A percentile compares a stretch with the other conserved stretches of the same genome.
phyloP scores from a whole-genome alignment of 1,140 invertebrate genomes.

The Hyles euphorbiae region DNA sequence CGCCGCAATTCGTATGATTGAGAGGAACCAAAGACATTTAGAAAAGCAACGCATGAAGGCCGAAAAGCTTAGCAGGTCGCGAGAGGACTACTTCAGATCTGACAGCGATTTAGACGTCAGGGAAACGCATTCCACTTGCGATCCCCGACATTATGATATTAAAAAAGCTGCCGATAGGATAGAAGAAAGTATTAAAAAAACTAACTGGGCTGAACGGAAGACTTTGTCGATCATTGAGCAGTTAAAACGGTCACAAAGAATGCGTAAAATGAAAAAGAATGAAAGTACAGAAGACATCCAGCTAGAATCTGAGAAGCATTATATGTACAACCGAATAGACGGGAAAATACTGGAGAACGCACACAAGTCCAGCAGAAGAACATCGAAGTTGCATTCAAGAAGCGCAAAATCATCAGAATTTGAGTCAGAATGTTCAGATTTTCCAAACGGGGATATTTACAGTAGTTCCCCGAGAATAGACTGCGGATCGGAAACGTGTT shows the following conservation, averaged over 20 bases:
- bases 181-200: constrained; percentile 69
- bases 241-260: constrained; percentile 58
- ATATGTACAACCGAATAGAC: constrained; percentile 68
- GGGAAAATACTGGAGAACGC: constrained; percentile 72
- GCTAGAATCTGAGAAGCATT: constrained; percentile 54
- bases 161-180: constrained; percentile 59
- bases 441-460: constrained; percentile 58
- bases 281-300: constrained; percentile 61
- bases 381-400: constrained; percentile 71
- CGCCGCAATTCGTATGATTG: constrained; percentile 73
- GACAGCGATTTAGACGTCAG: constrained; percentile 53
- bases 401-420: constrained; percentile 82
- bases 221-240: constrained; percentile 67
- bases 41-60: constrained; percentile 57
- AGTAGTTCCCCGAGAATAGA: constrained; percentile 66
- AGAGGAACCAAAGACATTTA: constrained; percentile 71
- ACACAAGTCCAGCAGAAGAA: constrained; percentile 66
- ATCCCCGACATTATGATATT: constrained; percentile 46
- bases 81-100: constrained; percentile 53
- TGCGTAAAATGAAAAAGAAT: constrained; percentile 62
- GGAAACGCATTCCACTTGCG: constrained; percentile 31
- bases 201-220: constrained; percentile 67
- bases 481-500: constrained; percentile 76
- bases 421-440: constrained; percentile 78
- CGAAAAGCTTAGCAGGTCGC: constrained; percentile 43